Evolutionary conservation across 2,888 invertebrate genomes (phyloP), one percentile per base, ranked within the genome.

Genomic region (Patella pellucida): DNA sequence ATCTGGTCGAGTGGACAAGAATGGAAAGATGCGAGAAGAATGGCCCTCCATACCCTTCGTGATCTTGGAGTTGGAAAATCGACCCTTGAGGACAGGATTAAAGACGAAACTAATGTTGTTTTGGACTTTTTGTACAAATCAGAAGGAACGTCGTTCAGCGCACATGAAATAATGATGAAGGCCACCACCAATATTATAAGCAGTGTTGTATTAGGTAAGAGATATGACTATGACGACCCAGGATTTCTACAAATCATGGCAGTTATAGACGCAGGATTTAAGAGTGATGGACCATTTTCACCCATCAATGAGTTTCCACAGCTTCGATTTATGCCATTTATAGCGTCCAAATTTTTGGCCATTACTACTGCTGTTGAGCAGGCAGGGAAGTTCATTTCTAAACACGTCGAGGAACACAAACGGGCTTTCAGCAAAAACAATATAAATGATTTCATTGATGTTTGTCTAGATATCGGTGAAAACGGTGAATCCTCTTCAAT

Each of bases 131-230:
- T 41, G 41, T 41, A 9, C 41, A 41, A 41, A 41, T 41, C 41
- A 41, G 41, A 41, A 41, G 41, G 41, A 41, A 41, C 41, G 4
- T 41, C 41, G 7, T 41, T 41, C 41, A 9, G 41, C 41, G 41
- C 41, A 41, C 41, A 67, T 31, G 78, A 81, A 0, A 79, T 78
- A 11, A 70, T 87, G 12, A 75, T 82, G 69, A 84, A 84, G 5
- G 85, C 84, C 1, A 83, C 85, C 3, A 81, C 84, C 14, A 87
- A 86, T 73, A 85, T 86, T 52, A 86, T 87, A 27, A 86, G 86
- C 69, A 84, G 81, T 73, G 82, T 87, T 9, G 83, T 86, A 79
- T 84, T 86, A 74, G 86, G 86, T 12, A 78, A 81, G 19, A 82
- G 86, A 85, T 85, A 84, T 69, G 83, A 84, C 11, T 86, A 84